Evolutionary conservation across 2,797 vertebrate genomes (phyloP), one percentile per base, ranked within the genome.

Genomic region (Smutsia temminckii): DNA sequence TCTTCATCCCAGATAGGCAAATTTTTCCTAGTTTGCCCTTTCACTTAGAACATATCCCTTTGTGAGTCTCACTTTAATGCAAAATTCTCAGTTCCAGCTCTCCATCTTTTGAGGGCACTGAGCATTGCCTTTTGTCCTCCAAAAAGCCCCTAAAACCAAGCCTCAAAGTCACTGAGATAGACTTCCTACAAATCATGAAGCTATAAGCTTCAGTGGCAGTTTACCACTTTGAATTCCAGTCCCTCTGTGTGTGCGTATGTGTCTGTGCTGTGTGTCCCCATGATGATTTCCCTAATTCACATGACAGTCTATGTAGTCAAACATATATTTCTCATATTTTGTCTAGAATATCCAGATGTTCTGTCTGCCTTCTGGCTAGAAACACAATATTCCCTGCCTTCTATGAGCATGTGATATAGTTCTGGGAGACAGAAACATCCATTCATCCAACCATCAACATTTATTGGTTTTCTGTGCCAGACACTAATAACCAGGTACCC

Each of bases 301-400:
- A 25, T 77, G 42, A 89, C 37, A 92, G 37, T 77, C 72, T 87
- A 63, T 74, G 13, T 37, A 83, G 85, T 90, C 51, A 5, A 92
- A 92, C 77, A 55, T 83, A 71, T 64, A 63, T 83, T 91, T 83
- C 61, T 74, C 83, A 21, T 75, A 51, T 71, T 86, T 89, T 77
- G 69, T 77, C 49, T 94, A 64, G 59, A 85, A 77, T 42, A 83
- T 59, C 37, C 25, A 42, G 40, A 14, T 57, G 20, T 91, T 89
- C 80, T 68, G 18, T 79, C 61, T 91, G 29, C 63, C 42, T 96
- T 83, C 32, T n/a, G 72, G 59, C 74, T 74, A 78, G 59, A 94
- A 85, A 78, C 66, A 79, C 34, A 83, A 27, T 79, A 74, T 59
- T 81, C 25, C 16, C 29, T 78, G 53, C 79, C 68, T 93, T 83